Base-by-base conservation (phyloP, 2,888 invertebrate species). In the Drosophila kuntzei region DNA sequence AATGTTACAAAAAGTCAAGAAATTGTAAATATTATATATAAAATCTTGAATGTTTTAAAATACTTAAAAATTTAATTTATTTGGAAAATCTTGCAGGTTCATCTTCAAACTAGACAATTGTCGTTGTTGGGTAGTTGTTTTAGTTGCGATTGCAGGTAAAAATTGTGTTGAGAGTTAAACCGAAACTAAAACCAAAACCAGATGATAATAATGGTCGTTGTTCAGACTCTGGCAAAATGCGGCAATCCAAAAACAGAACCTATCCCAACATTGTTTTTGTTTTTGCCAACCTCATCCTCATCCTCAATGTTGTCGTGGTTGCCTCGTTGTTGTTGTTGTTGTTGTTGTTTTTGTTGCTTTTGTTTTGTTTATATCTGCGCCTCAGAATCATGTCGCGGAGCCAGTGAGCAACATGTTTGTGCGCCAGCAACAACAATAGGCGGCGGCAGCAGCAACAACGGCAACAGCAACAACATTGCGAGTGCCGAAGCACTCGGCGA, bases 381-480 rank as follows among this genome's bases (percentile, higher is more conserved):
- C 78, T 86, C 78, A 76, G 86, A 86, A 83, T 83, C 83, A 83
- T 86, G 83, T 83, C 86, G 86, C 83, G 83, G 71, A 81, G 79
- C 87, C 80, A 87, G 81, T 81, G 82, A 87, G 85, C 85, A 87
- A 86, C 85, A 87, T 86, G 85, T 82, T 87, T 80, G 80, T 80
- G 71, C 80, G 47, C 29, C 51, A 64, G 37, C 70, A 65, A 49
- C 55, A 64, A 32, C 59, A 69, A 41, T 62, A 44, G 51, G 14
- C 50, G 71, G 74, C 79, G 75, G 78, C 76, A 51, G 36, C 39
- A 55, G 18, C 59, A 63, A 25, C 43, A 60, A 12, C 61, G 57
- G 22, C 60, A 47, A n/a, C 37, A 27, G n/a, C 53, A 59, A 43
- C 76, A 65, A 55, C 37, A 69, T 71, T 65, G 65, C 80, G 82